These are phyloP conservation scores for Tragulus kanchil DNA, from an alignment of 2,113 vertebrate species.

Conservation along the genomic window DNA sequence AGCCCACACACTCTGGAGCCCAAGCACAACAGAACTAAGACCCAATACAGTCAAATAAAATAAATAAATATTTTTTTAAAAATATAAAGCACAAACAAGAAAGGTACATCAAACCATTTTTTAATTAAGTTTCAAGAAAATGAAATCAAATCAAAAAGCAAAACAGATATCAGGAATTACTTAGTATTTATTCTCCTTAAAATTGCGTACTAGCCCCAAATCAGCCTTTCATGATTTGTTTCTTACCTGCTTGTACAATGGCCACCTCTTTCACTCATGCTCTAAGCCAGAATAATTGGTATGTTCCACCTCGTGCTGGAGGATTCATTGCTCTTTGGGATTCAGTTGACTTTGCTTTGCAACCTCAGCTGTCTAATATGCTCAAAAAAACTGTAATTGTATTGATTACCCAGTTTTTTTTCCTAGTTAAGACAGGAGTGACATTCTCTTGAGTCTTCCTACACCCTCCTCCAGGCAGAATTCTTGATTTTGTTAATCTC, in stretches of 20 bases:
- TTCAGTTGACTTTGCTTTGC: not conserved
- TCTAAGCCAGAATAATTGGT: not conserved
- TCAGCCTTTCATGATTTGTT: not conserved
- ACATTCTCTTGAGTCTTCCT: not conserved
- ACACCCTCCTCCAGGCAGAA: not conserved
- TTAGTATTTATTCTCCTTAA: slow-evolving; percentile 82
- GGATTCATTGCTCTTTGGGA: not conserved
- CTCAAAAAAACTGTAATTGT: not conserved
- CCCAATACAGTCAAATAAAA: not conserved
- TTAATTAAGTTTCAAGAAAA: slow-evolving; percentile 47
- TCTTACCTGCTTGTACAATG: not conserved
- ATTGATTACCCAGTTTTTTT: not conserved
- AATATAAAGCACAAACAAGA: slow-evolving; percentile 28
- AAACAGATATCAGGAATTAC: slow-evolving; percentile 60
- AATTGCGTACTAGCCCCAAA: not conserved
- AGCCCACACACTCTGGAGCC: not conserved
- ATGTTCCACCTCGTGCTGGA: not conserved
- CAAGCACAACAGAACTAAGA: not conserved
- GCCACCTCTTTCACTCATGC: not conserved
- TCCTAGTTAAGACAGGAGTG: not conserved
- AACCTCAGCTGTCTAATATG: not conserved
- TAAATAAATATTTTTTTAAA: not conserved
- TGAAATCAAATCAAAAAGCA: slow-evolving; percentile 47
- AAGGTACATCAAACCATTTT: not conserved
- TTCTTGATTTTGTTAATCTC: not conserved